Conservation (phyloP, 2,888 invertebrate species). For the Lutraria lutraria region DNA sequence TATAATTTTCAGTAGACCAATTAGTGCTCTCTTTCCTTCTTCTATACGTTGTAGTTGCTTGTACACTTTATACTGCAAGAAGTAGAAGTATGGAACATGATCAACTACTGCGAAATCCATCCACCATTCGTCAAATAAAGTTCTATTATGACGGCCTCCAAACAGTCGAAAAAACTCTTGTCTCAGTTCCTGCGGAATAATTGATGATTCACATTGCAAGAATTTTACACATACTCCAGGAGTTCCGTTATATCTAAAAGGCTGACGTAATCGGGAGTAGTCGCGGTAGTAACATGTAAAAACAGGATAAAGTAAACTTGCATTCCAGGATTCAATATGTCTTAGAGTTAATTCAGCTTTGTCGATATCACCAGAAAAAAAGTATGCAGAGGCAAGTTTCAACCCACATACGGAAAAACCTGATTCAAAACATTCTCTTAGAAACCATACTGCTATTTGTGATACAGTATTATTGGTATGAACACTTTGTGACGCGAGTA, state of each 20-base stretch:
- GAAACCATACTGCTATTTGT: not conserved
- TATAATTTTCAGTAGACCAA: too few species aligned
- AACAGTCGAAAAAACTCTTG: not conserved
- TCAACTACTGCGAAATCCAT: conserved; percentile 7
- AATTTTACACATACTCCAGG: too few species aligned
- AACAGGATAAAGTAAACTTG: too few species aligned
- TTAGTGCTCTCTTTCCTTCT: too few species aligned
- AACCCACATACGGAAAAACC: not conserved
- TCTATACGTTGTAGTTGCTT: too few species aligned
- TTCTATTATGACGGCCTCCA: too few species aligned
- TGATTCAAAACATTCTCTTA: not conserved
- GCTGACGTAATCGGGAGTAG: too few species aligned
- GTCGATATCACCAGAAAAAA: not conserved
- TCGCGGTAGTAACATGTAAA: too few species aligned
- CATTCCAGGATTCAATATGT: not conserved
- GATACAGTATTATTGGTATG: not conserved
- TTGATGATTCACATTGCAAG: too few species aligned
- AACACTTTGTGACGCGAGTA: not conserved
- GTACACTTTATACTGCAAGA: too few species aligned
- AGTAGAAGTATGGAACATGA: too few species aligned
- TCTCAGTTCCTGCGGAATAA: too few species aligned
- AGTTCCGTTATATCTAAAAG: not conserved
- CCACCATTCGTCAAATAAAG: not conserved
- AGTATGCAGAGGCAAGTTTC: conserved; percentile 10
- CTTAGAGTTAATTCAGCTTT: not conserved